Evolutionary conservation across 2,113 vertebrate species (phyloP), one percentile per base, ranked within the genome.

Genomic region (Anoura caudifer): DNA sequence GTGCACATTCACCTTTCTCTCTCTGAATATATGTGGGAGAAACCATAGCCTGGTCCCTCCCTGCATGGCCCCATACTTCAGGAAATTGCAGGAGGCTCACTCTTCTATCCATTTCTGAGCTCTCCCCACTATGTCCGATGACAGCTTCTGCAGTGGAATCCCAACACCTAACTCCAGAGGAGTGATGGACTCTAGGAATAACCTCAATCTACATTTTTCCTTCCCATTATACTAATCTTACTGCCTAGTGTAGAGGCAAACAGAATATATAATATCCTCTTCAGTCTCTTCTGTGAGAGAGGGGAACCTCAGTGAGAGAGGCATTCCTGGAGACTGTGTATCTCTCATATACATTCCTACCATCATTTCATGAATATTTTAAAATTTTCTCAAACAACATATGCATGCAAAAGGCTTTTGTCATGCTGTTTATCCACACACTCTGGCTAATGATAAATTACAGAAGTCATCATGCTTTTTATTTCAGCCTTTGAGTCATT

Each of bases 181-280:
- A 52, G 47, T 10, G 50, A 47, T 0, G 45, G 67, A 7, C 0
- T 4, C 17, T 16, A 0, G 22, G 33, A 52, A 7, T 17, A 5
- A 22, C 67, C n/a, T 90, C 67, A 2, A 20, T 47, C 20, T 38
- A 20, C 72, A 31, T 33, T 43, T 59, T 26, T 4, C 15, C 73
- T 85, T 69, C 85, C 43, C 38, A 1, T 36, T 17, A 65, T 24
- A 47, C 15, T 50, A 5, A 54, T 33, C 10, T 19, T 14, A 9
- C 43, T 59, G 87, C 69, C 41, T 17, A 3, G n/a, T 0, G 20
- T 52, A 77, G 16, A 8, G 11, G 3, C 67, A 45, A 52, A 15
- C 69, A 79, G 52, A 67, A 83, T 17, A 3, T 19, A 2, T 4
- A 45, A 36, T 54, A 59, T 16, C 28, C 28, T 56, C 67, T 7